Base-by-base conservation (phyloP, 2,888 invertebrate genomes). In the Phytoseiulus persimilis region DNA sequence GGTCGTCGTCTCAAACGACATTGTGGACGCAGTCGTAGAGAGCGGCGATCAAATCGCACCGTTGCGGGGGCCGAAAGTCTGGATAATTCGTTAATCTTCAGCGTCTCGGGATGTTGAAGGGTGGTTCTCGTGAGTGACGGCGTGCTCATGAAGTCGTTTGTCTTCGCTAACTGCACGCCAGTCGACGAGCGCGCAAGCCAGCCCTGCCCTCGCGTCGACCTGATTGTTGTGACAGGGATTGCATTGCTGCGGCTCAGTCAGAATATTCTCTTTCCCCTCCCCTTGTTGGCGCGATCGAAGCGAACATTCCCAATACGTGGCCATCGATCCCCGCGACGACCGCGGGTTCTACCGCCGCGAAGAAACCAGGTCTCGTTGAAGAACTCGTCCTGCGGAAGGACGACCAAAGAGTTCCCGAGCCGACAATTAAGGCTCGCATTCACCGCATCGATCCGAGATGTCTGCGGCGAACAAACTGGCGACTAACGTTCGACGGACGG, bases 71-170 rank as follows among this genome's bases (percentile, higher is more conserved):
- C 65, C 65, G 65, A 65, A 65, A 65, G 65, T 65, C 65, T 11
- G 65, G 65, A 65, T 65, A 65, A 65, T 65, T 65, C 65, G 65
- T 65, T 65, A 65, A 65, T 65, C 65, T 65, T 65, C 65, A 65
- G 65, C 65, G 65, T 65, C 65, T 65, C 65, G 18, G 18, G 9
- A 65, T 65, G 65, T 65, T 65, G 65, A 65, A 65, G 65, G 65
- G 65, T 65, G 65, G 65, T 65, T 65, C 65, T 65, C 65, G 65
- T 65, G 65, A 65, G 65, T 65, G 65, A 65, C 65, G 65, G 65
- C 65, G 65, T 65, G 65, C 65, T 65, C 65, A 65, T 65, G 65
- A 65, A 65, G 65, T 65, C 65, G 65, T 65, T 65, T 65, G 65
- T 65, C 65, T 65, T 65, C 65, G 65, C 65, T 65, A 65, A 65